Conservation (phyloP, 2,113 vertebrate species). For the Serilophus lunatus region DNA sequence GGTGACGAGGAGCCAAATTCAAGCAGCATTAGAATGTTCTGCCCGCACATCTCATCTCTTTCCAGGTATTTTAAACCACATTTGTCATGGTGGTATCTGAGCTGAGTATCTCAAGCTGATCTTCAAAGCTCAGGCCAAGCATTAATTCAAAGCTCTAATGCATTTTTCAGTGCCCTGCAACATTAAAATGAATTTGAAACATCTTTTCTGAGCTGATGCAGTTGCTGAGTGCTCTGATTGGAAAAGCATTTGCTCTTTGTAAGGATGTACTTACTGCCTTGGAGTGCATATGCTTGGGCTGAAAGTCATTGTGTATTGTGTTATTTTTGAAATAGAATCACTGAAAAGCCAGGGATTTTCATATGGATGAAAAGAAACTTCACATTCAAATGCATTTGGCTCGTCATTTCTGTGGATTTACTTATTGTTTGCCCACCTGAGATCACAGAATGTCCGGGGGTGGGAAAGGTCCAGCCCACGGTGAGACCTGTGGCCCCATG, state of each 20-base stretch:
- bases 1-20: not conserved
- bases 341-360: not conserved
- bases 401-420: not conserved
- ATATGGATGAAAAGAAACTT: not conserved
- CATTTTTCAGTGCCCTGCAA: not conserved
- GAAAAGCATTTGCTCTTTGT: not conserved
- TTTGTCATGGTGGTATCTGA: not conserved
- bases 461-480: not conserved
- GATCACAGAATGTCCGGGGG: not conserved
- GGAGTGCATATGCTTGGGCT: not conserved
- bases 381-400: not conserved
- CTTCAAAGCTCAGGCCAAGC: not conserved
- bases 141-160: not conserved
- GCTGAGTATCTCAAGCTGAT: not conserved
- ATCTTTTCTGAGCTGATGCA: not conserved
- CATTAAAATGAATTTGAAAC: not conserved
- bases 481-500: not conserved
- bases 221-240: not conserved
- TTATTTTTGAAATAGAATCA: not conserved
- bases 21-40: not conserved
- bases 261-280: not conserved
- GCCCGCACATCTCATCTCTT: not conserved
- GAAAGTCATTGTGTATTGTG: not conserved
- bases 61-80: not conserved
- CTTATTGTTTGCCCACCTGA: fast-evolving